Evolutionary conservation across 2,113 vertebrate species (phyloP).

Genomic region (Irena cyanogastra): DNA sequence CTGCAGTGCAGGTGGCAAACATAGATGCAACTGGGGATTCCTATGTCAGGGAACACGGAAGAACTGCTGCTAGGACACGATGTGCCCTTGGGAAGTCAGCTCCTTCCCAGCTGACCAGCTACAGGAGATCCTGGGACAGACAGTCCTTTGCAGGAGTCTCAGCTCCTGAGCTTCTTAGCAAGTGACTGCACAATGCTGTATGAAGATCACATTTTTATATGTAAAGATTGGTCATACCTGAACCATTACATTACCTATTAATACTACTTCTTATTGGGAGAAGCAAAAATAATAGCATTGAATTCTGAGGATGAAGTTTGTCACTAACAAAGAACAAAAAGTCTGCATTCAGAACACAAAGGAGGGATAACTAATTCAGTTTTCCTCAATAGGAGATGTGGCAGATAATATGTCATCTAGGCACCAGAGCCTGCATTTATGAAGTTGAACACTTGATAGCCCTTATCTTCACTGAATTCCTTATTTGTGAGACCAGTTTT

Average conservation of each 20-base stretch:
- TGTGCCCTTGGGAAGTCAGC: background rate
- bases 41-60: background rate
- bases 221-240: background rate
- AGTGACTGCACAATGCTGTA: accelerated
- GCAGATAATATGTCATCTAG: background rate
- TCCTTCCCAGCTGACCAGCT: background rate
- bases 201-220: background rate
- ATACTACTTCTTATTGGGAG: background rate
- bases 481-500: background rate
- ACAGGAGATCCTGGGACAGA: background rate
- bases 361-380: background rate
- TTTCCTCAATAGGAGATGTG: background rate
- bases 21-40: background rate
- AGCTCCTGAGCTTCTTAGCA: background rate
- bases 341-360: background rate
- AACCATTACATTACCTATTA: background rate
- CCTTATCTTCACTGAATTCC: background rate
- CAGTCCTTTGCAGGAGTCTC: background rate
- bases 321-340: background rate
- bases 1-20: background rate
- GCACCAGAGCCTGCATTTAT: background rate
- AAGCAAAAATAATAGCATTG: background rate
- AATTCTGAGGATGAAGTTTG: background rate
- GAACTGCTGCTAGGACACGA: background rate
- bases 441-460: background rate